phyloP scores from a whole-genome alignment of 2,113 vertebrate species.

The Atlantisia rogersi region DNA sequence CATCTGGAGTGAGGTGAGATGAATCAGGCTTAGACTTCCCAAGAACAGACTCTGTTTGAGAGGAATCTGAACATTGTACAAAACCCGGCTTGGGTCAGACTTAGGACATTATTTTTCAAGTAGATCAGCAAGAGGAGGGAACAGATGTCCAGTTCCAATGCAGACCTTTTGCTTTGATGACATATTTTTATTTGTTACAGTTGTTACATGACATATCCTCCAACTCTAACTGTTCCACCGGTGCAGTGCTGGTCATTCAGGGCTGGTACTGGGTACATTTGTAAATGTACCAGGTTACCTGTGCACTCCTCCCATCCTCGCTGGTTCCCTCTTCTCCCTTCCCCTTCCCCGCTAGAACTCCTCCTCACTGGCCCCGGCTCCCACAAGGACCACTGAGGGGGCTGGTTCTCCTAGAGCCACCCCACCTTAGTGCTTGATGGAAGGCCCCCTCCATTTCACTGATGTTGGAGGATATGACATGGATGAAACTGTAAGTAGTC shows the following conservation, averaged over 20 bases:
- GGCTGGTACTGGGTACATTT: slow-evolving; percentile 61
- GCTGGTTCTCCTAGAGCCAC: slow-evolving; percentile 38
- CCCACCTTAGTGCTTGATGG: slow-evolving; percentile 21
- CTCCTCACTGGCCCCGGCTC: slow-evolving; percentile 18
- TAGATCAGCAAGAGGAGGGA: slow-evolving; percentile 24
- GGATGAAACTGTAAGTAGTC: slow-evolving; percentile 73
- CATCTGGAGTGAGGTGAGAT: neutral
- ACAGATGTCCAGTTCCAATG: slow-evolving; percentile 59
- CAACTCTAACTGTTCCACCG: slow-evolving; percentile 52
- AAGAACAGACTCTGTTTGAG: neutral
- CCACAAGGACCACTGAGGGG: slow-evolving; percentile 4
- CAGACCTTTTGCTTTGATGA: slow-evolving; percentile 50
- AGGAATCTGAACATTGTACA: slow-evolving; percentile 74
- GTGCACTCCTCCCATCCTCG: slow-evolving; percentile 37
- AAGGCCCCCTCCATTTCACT: slow-evolving; percentile 53
- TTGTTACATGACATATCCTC: slow-evolving; percentile 72
- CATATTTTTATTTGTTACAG: slow-evolving; percentile 55
- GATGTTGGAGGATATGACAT: slow-evolving; percentile 69
- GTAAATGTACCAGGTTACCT: slow-evolving; percentile 37
- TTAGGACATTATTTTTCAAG: slow-evolving; percentile 74
- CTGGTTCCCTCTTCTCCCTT: slow-evolving; percentile 14
- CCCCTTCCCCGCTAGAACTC: slow-evolving; percentile 46
- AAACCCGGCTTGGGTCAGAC: slow-evolving; percentile 71
- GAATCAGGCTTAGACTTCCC: neutral
- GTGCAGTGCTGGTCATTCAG: slow-evolving; percentile 67